A percentile compares a stretch with the other conserved stretches of the same genome.
These are phyloP conservation scores for Eupithecia insigniata DNA, from an alignment of 2,888 invertebrate genomes.

Conservation along the genomic window DNA sequence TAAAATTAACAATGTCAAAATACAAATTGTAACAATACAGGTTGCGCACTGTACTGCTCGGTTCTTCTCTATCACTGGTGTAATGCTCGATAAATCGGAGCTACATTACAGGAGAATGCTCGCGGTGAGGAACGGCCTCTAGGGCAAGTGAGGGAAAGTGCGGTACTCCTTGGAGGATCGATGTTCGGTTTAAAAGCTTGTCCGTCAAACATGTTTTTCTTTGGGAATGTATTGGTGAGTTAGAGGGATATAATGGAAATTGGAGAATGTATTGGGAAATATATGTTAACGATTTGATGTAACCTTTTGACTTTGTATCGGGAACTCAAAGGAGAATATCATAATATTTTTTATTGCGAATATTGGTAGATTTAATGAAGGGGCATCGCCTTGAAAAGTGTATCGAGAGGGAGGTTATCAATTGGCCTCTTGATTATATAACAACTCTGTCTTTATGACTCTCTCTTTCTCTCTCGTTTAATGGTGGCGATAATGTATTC, in stretches of 20 bases:
- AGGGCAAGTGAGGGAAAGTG: conserved; percentile 34
- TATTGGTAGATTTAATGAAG: background rate
- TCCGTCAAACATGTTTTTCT: conserved; percentile 44
- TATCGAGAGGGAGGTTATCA: background rate
- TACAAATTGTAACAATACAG: no score
- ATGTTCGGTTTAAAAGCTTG: conserved; percentile 53
- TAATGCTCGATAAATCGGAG: background rate
- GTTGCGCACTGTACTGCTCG: background rate
- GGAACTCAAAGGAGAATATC: background rate
- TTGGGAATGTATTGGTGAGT: conserved; percentile 35
- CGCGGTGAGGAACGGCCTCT: background rate
- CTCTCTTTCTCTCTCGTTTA: background rate
- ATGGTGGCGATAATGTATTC: background rate
- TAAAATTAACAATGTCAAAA: no score
- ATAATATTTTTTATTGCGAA: background rate
- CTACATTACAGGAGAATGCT: background rate
- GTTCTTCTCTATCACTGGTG: background rate
- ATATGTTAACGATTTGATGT: conserved; percentile 12
- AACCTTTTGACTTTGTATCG: conserved; percentile 4
- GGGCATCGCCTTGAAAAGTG: background rate
- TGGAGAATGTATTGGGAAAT: conserved; percentile 3
- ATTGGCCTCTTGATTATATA: background rate
- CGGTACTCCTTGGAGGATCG: conserved; percentile 52
- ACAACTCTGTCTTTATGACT: background rate
- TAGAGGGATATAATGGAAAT: conserved; percentile 19